Percentiles rank a stretch among this genome's conserved stretches.
Conservation (phyloP, 2,797 vertebrate species). For the Spinibarbus caldwelli region DNA sequence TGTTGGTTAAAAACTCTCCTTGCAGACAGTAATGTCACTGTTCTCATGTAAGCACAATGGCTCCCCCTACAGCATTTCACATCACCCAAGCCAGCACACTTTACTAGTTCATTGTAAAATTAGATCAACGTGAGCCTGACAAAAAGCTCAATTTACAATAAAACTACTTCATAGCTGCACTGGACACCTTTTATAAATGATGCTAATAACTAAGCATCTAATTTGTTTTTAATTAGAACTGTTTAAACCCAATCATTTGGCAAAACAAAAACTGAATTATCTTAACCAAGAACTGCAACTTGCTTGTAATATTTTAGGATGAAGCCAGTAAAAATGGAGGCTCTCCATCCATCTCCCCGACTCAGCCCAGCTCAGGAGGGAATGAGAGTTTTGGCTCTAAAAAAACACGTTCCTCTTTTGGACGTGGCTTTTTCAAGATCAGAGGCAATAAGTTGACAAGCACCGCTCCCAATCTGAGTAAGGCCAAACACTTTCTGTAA, state of each 20-base stretch:
- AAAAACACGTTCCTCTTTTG: conserved; percentile 91
- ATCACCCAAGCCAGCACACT: not conserved
- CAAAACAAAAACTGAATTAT: not conserved
- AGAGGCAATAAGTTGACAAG: conserved; percentile 87
- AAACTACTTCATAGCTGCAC: not conserved
- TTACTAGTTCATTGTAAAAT: not conserved
- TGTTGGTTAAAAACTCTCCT: conserved; percentile 2
- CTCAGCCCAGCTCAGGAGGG: conserved; percentile 60
- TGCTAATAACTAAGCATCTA: not conserved
- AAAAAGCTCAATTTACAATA: not conserved
- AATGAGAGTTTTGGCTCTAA: conserved; percentile 86
- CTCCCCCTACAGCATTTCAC: not conserved
- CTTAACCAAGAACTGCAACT: not conserved
- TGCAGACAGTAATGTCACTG: too few species aligned
- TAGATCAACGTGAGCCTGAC: not conserved
- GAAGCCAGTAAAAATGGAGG: conserved; percentile 66
- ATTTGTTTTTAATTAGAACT: not conserved
- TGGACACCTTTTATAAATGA: not conserved
- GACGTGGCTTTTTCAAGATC: conserved; percentile 93
- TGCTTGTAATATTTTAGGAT: conserved; percentile 65
- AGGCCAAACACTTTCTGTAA: not conserved
- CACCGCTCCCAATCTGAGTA: conserved; percentile 88
- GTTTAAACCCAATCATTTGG: not conserved
- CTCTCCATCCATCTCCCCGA: conserved; percentile 73
- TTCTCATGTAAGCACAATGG: not conserved